Conservation (phyloP, 37 sponge, comb jelly and placozoan genomes). For the Corticium candelabrum region DNA sequence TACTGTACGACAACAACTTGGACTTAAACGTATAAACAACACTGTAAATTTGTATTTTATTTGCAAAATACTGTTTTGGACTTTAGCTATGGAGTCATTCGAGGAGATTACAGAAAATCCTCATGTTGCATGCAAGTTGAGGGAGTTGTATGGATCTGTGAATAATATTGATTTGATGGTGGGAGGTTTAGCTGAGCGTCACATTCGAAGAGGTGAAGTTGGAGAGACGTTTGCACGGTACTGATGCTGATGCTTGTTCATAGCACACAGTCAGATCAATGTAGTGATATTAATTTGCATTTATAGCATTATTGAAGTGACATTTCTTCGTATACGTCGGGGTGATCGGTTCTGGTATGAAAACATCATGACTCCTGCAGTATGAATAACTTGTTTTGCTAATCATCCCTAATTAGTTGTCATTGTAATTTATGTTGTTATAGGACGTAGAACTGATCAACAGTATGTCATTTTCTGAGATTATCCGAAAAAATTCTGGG, state of each 20-base stretch:
- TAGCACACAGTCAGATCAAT: no score
- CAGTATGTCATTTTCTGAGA: not conserved
- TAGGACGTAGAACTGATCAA: not conserved
- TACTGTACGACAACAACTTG: not conserved
- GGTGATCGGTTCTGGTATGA: constrained; percentile 76
- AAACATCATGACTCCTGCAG: not conserved
- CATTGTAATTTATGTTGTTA: no score
- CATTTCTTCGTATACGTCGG: constrained; percentile 35
- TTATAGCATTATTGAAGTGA: constrained; percentile 40
- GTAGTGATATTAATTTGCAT: no score
- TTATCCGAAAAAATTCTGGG: not conserved
- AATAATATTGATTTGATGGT: constrained; percentile 80
- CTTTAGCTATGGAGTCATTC: no score
- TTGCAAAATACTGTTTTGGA: not conserved
- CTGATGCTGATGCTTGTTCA: no score
- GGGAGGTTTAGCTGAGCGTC: constrained; percentile 69
- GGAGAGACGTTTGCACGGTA: constrained; percentile 90
- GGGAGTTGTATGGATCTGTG: constrained; percentile 39
- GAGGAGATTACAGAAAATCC: not conserved
- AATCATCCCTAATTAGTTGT: no score
- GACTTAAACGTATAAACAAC: not conserved
- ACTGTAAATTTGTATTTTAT: not conserved
- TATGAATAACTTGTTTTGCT: no score
- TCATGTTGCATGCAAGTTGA: constrained; percentile 12
- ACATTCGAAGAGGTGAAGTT: constrained; percentile 28